Conservation (phyloP, 2,888 invertebrate species). For the Drosophila stalkeri region DNA sequence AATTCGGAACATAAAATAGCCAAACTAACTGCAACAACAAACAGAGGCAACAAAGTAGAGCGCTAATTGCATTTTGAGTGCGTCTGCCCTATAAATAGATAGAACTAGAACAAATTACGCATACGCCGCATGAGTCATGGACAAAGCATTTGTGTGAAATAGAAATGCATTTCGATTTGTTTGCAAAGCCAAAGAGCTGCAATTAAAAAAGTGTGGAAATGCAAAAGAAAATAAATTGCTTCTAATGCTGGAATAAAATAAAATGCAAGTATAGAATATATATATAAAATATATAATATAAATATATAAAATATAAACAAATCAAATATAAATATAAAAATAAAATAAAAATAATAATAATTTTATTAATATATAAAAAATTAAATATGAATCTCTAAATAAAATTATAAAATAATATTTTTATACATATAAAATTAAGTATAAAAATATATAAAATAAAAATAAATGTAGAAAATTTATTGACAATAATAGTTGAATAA, state of each 20-base stretch:
- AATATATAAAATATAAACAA: neutral
- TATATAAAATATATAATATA: neutral
- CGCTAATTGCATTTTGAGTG: constrained; percentile 19
- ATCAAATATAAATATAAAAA: neutral
- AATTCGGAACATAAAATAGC: constrained; percentile 8
- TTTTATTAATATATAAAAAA: no score
- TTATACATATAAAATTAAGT: no score
- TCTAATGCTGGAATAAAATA: neutral
- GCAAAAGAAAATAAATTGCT: no score
- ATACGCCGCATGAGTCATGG: constrained; percentile 53
- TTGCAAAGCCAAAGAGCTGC: neutral
- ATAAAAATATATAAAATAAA: no score
- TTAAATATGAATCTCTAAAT: no score
- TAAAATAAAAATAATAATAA: no score
- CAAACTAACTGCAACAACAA: constrained; percentile 18
- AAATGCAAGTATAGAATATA: neutral
- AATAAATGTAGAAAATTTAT: no score
- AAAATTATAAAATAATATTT: no score
- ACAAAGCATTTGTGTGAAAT: constrained; percentile 1
- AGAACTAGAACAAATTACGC: constrained; percentile 27
- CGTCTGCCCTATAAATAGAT: constrained; percentile 44
- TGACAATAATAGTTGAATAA: no score
- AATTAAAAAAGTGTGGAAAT: neutral
- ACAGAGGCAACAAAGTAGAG: constrained; percentile 34
- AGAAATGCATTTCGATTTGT: neutral